Base-by-base conservation (phyloP, 2,888 invertebrate genomes). In the Bugula neritina region DNA sequence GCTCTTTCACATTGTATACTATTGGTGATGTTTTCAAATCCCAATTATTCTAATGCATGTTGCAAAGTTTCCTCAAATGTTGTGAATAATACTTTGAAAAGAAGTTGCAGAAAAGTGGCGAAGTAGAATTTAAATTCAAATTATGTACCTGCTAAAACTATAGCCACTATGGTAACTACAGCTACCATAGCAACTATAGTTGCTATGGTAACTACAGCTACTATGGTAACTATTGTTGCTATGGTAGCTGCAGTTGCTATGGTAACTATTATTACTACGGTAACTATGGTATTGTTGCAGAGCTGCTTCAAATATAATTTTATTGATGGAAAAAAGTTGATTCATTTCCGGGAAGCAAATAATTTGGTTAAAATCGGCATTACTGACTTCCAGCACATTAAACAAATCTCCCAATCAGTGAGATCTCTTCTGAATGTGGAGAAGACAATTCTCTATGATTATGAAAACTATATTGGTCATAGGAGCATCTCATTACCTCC, bases 331-430 rank as follows among this genome's bases (percentile, higher is more conserved):
- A 13, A 17, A 5, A 63, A 63, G 34, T 27, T 63, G 29, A 63
- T 63, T 29, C 27, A 63, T 34, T 63, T 63, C 27, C 3, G 63
- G 10, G 63, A 63, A 63, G 17, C n/a, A 5, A 27, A 63, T 1
- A 25, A 63, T 27, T n/a, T 63, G 31, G 63, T 63, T 2, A 63
- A 63, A n/a, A 5, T 63, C 17, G 63, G 63, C 27, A 63, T 63
- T n/a, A 63, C 63, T 3, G 63, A 63, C n/a, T 63, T 63, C 31
- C 31, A 63, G 17, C 63, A 63, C 31, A 27, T 63, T 31, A 63
- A 63, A n/a, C 10, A 25, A 63, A 63, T 63, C 3, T 25, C 63
- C 10, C 31, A 27, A 25, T 5, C 29, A 31, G 27, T 63, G 13
- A 25, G 63, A 31, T 2, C 13, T 17, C 31, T 63, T 10, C 5